Evolutionary conservation across 2,888 invertebrate genomes (phyloP), one percentile per base, ranked within the genome.

Genomic region (Achlya flavicornis): DNA sequence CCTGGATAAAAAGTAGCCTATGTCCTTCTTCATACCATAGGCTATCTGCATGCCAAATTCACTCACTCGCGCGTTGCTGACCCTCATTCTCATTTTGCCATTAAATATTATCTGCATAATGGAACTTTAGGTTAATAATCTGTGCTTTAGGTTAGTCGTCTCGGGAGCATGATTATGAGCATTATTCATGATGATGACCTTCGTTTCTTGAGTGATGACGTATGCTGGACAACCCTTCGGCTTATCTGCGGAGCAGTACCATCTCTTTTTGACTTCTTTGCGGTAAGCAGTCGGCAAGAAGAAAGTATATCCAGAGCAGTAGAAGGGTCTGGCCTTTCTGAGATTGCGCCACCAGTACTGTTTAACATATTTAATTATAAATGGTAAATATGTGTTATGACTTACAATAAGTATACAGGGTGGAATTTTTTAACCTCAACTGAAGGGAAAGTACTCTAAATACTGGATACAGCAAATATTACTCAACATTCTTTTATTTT

Each of bases 211-310:
- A 1, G 70, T 72, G 57, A 73, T 10, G 38, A 73, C 63, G 46
- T 60, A 67, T 7, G 80, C 80, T 11, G 64, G 61, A 58, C 80
- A 80, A 35, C 80, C 78, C 43, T 72, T 70, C 57, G 74, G 70
- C 62, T 73, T 66, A 14, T 72, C 67, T 1, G 75, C 77, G 32
- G 78, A 78, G 58, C 79, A 80, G 57, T 73, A 77, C 80, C 80
- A 80, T 6, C 74, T 35, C 53, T 70, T 67, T 26, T 58, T 61
- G 58, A 48, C 53, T 46, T 61, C 35, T 10, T 32, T 14, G 14
- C 65, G 63, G 64, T 75, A 71, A 2, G 64, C 63, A 12, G 61
- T 59, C 4, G 75, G 74, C 32, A 73, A 58, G 63, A 69, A 78
- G 64, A 73, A 78, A 4, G 72, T 74, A 63, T 68, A 77, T 7